phyloP scores from a whole-genome alignment of 1,140 invertebrate genomes.

The Oreohelix idahoensis region DNA sequence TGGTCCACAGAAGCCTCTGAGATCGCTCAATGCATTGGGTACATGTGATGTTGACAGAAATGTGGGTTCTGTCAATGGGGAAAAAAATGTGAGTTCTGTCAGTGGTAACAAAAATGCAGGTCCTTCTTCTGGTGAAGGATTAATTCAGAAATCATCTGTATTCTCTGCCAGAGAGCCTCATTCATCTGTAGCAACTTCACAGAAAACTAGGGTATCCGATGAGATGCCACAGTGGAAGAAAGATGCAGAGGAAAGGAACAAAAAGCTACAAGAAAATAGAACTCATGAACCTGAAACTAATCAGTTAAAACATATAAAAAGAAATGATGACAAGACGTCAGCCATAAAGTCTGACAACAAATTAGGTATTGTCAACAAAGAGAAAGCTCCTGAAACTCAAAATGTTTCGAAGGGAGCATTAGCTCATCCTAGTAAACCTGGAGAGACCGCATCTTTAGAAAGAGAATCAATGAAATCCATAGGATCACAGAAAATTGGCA shows the following conservation, averaged over 20 bases:
- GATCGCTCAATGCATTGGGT: neutral
- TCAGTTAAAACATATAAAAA: neutral
- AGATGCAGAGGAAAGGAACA: slow-evolving; percentile 44
- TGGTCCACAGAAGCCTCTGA: neutral
- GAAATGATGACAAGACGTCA: neutral
- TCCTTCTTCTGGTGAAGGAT: neutral
- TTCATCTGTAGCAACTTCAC: neutral
- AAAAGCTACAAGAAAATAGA: slow-evolving; percentile 17
- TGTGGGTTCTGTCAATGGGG: neutral
- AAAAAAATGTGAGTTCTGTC: neutral
- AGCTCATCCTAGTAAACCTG: neutral
- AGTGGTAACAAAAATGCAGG: neutral
- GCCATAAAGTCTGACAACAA: neutral
- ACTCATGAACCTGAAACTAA: neutral
- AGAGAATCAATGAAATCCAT: slow-evolving; percentile 17
- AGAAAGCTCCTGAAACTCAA: neutral
- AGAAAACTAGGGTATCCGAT: neutral
- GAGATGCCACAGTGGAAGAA: slow-evolving; percentile 52
- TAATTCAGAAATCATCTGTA: neutral
- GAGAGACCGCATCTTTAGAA: neutral
- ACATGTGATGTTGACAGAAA: neutral
- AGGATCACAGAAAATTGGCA: neutral
- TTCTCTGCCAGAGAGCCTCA: neutral
- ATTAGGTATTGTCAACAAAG: neutral
- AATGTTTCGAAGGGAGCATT: neutral